These are phyloP conservation scores for Microplitis demolitor DNA, from an alignment of 1,140 invertebrate species.

Conservation along the genomic window DNA sequence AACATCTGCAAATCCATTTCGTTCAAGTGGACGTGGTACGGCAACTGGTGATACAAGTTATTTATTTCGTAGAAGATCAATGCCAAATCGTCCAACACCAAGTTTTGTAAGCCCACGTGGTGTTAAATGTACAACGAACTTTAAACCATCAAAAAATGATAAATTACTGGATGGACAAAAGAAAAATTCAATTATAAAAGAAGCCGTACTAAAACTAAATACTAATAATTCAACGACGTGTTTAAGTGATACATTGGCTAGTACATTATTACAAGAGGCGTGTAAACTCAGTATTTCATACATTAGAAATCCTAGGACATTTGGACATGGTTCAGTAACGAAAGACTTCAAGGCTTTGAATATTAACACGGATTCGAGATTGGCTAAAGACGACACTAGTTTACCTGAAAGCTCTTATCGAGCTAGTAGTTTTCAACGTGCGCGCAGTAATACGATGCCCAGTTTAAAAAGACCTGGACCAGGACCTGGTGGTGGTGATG, in stretches of 20 bases:
- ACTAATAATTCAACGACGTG: conserved; percentile 30
- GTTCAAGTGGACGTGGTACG: conserved; percentile 36
- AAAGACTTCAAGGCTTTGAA: conserved; percentile 56
- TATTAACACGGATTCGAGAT: conserved; percentile 44
- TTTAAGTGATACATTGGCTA: conserved; percentile 42
- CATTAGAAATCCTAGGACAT: conserved; percentile 40
- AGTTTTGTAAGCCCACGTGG: conserved; percentile 40
- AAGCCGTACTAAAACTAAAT: conserved; percentile 54
- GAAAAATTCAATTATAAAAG: conserved; percentile 50
- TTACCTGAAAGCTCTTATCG: conserved; percentile 44
- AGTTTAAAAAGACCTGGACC: conserved; percentile 51
- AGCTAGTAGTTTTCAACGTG: conserved; percentile 53
- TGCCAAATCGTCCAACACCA: conserved; percentile 40
- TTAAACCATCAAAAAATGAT: conserved; percentile 53
- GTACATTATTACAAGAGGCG: conserved; percentile 42
- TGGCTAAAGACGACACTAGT: conserved; percentile 52
- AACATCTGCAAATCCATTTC: conserved; percentile 47
- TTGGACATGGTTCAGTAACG: conserved; percentile 49
- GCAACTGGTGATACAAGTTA: conserved; percentile 36
- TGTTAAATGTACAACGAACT: conserved; percentile 53
- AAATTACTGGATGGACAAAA: conserved; percentile 43
- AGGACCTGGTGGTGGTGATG: conserved; percentile 48
- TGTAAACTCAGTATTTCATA: conserved; percentile 48
- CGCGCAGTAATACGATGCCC: conserved; percentile 59
- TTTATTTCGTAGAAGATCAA: conserved; percentile 44